phyloP scores from a whole-genome alignment of 2,888 invertebrate species.

The Drosophila koepferae region DNA sequence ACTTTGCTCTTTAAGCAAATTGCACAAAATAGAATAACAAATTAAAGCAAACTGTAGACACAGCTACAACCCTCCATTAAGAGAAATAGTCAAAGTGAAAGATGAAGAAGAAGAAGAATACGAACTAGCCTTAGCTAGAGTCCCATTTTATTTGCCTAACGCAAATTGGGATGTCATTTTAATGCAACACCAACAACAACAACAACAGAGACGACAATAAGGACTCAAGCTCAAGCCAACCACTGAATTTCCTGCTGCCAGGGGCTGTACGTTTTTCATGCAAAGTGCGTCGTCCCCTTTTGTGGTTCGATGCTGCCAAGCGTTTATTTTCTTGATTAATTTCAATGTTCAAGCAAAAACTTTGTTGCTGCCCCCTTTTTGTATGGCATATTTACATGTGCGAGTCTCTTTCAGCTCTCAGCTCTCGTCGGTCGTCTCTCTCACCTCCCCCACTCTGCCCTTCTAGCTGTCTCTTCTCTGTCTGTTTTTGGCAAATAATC shows the following conservation, averaged over 20 bases:
- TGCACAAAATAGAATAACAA: neutral
- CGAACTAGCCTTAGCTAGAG: slow-evolving; percentile 52
- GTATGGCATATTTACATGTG: slow-evolving; percentile 62
- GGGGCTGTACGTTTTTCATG: slow-evolving; percentile 53
- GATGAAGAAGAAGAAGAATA: slow-evolving; percentile 1
- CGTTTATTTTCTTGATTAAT: slow-evolving; percentile 80
- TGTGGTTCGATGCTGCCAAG: slow-evolving; percentile 67
- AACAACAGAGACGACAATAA: slow-evolving; percentile 5
- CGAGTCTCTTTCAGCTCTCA: neutral
- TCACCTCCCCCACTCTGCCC: neutral
- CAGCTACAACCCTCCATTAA: neutral
- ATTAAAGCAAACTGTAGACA: slow-evolving; percentile 3
- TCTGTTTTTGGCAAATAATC: slow-evolving; percentile 78
- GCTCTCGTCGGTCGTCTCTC: too few species aligned
- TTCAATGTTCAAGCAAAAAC: slow-evolving; percentile 70
- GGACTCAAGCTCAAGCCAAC: slow-evolving; percentile 17
- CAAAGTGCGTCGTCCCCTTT: slow-evolving; percentile 58
- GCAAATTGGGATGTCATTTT: slow-evolving; percentile 79
- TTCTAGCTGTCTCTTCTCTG: slow-evolving; percentile 20
- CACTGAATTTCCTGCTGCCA: slow-evolving; percentile 19
- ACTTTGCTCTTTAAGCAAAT: neutral
- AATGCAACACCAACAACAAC: slow-evolving; percentile 56
- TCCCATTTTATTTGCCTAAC: slow-evolving; percentile 79
- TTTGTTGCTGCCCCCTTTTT: slow-evolving; percentile 54
- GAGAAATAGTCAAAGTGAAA: neutral